These are phyloP conservation scores for Chymomyza caudatula DNA, from an alignment of 2,888 invertebrate genomes.

Conservation along the genomic window DNA sequence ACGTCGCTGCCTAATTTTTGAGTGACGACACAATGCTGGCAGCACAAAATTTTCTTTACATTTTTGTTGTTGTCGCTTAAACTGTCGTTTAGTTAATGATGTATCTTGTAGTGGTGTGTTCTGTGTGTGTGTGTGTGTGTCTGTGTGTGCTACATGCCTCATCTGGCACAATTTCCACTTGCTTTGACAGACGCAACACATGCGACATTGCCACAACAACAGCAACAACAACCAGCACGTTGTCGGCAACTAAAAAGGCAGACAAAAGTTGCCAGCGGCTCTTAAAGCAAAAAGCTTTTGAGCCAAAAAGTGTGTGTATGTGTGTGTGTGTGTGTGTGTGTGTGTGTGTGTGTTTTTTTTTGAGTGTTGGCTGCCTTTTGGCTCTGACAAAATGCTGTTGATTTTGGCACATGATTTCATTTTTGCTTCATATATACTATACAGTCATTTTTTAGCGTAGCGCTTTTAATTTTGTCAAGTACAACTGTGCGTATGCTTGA, in stretches of 20 bases:
- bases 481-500: conserved; percentile 15
- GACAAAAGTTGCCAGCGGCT: conserved; percentile 1
- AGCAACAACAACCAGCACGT: conserved; percentile 9
- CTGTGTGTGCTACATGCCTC: not conserved
- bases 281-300: conserved; percentile 12
- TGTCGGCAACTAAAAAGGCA: conserved; percentile 3
- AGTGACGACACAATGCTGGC: conserved; percentile 22
- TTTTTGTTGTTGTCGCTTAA: conserved; percentile 47
- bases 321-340: not conserved
- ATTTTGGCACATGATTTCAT: conserved; percentile 14
- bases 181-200: conserved; percentile 37
- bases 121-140: not conserved
- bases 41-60: not conserved
- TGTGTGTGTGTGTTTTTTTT: not conserved
- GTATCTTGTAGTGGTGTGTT: conserved; percentile 54
- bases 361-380: conserved; percentile 21
- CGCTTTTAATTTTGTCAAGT: conserved; percentile 32
- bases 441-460: conserved; percentile 3
- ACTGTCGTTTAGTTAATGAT: conserved; percentile 73
- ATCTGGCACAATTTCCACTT: conserved; percentile 43
- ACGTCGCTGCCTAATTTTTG: conserved; percentile 43
- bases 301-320: conserved; percentile 15
- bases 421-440: conserved; percentile 8
- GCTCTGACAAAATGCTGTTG: conserved; percentile 15
- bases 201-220: conserved; percentile 32